phyloP scores from a whole-genome alignment of 1,140 invertebrate genomes.

The Papilio glaucus region DNA sequence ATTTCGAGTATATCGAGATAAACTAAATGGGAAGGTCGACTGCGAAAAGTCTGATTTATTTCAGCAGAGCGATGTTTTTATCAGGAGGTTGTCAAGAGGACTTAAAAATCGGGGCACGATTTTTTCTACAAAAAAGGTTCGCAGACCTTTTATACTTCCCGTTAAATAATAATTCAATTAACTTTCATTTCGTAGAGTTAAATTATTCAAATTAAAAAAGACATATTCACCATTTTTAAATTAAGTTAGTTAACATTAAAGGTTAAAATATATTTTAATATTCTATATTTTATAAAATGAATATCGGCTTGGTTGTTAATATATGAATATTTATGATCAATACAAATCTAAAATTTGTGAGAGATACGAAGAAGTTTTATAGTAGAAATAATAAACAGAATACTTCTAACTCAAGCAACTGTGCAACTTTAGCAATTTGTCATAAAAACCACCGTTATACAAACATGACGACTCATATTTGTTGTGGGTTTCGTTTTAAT shows the following conservation, averaged over 20 bases:
- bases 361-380: not conserved
- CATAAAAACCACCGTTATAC: not conserved
- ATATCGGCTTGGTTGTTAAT: too few relatives aligned
- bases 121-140: constrained; percentile 14
- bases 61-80: constrained; percentile 17
- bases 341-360: too few relatives aligned
- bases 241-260: not conserved
- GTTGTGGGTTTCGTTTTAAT: not conserved
- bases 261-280: too few relatives aligned
- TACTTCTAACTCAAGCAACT: constrained; percentile 3
- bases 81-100: not conserved
- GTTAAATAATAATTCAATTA: constrained; percentile 26
- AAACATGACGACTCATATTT: not conserved
- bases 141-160: constrained; percentile 6
- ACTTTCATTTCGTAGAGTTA: not conserved
- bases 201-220: not conserved
- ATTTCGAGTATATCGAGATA: not conserved
- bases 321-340: too few relatives aligned
- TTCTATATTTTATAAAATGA: too few relatives aligned
- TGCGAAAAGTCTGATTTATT: constrained; percentile 23
- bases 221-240: not conserved
- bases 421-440: not conserved
- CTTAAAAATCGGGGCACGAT: constrained; percentile 21
- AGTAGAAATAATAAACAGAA: not conserved
- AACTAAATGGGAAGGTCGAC: not conserved